Conservation (phyloP, 2,797 vertebrate species). For the Falco peregrinus region DNA sequence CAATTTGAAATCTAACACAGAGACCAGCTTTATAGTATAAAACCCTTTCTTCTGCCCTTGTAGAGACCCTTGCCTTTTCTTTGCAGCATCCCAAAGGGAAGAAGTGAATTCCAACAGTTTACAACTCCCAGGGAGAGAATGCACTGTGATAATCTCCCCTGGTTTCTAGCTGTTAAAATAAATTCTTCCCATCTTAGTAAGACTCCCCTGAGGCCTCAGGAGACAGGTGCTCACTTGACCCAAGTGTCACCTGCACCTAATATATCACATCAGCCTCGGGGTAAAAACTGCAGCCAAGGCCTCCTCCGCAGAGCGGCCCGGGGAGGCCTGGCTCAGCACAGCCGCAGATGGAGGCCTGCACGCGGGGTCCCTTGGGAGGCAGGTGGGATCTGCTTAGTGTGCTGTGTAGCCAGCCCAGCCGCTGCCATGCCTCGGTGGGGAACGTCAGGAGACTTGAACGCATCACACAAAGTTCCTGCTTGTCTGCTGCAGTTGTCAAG, state of each 20-base stretch:
- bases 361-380: background rate
- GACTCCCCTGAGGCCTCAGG: slow-evolving; percentile 65
- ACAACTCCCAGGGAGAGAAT: slow-evolving; percentile 31
- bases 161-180: slow-evolving; percentile 36
- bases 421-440: background rate
- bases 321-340: slow-evolving; percentile 53
- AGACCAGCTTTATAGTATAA: background rate
- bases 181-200: slow-evolving; percentile 74
- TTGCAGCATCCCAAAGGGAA: slow-evolving; percentile 7
- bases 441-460: background rate
- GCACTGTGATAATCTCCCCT: slow-evolving; percentile 36
- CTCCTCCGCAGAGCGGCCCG: background rate
- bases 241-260: slow-evolving; percentile 68
- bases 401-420: background rate
- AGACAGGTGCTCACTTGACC: slow-evolving; percentile 78
- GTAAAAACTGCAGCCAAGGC: slow-evolving; percentile 18
- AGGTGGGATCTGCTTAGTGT: background rate
- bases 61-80: background rate
- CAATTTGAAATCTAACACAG: background rate
- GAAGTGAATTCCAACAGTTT: slow-evolving; percentile 61
- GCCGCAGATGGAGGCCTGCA: background rate
- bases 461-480: background rate
- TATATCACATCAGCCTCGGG: slow-evolving; percentile 71
- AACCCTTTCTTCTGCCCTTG: background rate
- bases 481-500: background rate